Conservation (phyloP, 2,797 vertebrate species). For the Falco berigora region DNA sequence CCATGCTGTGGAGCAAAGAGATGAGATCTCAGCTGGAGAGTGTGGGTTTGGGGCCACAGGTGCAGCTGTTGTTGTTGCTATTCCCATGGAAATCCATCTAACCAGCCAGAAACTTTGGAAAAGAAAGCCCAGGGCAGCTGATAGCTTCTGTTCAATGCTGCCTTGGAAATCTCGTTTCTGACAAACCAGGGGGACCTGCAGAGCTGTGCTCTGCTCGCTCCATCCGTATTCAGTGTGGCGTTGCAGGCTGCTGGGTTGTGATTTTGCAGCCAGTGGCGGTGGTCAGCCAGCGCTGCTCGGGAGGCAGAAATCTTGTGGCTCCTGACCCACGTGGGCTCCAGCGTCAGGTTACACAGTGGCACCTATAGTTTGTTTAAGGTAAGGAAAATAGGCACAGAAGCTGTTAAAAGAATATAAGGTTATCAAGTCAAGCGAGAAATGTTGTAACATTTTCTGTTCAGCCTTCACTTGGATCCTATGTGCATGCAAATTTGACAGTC, state of each 20-base stretch:
- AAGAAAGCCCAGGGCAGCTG: not conserved
- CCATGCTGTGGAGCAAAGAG: conserved; percentile 20
- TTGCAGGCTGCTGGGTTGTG: accelerated
- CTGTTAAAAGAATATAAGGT: conserved; percentile 41
- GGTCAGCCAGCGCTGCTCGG: not conserved
- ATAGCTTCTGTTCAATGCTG: not conserved
- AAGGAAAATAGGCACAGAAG: not conserved
- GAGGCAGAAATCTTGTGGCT: not conserved
- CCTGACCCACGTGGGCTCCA: accelerated
- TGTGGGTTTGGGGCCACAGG: not conserved
- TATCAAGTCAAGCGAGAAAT: conserved; percentile 36
- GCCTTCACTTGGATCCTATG: conserved; percentile 2
- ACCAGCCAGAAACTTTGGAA: not conserved
- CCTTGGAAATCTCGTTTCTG: not conserved
- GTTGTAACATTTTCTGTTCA: conserved; percentile 29
- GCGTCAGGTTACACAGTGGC: not conserved
- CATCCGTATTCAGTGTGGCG: accelerated
- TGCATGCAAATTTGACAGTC: conserved; percentile 50
- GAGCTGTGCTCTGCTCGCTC: not conserved
- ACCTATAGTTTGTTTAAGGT: conserved; percentile 24
- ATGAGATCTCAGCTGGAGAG: not conserved
- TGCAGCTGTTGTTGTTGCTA: not conserved
- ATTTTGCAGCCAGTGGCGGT: not conserved
- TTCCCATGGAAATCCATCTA: not conserved
- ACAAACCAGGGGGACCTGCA: not conserved